Evolutionary conservation across 2,113 vertebrate species (phyloP).

Genomic region (Platanista minor): DNA sequence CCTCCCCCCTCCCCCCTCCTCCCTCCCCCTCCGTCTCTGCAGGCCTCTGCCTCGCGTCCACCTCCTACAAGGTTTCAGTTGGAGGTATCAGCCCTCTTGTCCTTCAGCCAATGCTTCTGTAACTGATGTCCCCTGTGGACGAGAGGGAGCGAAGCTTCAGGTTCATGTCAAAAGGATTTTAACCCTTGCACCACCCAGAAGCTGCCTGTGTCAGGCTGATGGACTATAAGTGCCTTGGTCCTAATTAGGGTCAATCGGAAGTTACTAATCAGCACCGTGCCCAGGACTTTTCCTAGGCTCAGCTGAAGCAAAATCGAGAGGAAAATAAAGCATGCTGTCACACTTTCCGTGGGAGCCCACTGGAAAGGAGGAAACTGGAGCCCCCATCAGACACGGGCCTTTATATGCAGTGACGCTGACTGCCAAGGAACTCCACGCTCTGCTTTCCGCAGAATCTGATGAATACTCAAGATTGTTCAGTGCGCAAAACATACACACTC

Average conservation of each 20-base stretch:
- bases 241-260: neutral
- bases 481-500: neutral
- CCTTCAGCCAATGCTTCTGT: neutral
- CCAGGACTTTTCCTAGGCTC: neutral
- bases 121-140: neutral
- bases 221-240: fast-evolving
- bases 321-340: neutral
- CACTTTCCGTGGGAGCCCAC: neutral
- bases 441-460: neutral
- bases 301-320: neutral
- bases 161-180: neutral
- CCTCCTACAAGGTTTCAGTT: neutral
- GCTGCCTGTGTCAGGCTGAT: neutral
- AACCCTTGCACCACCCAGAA: neutral
- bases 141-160: neutral
- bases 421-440: fast-evolving
- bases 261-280: neutral
- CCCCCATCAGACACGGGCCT: neutral
- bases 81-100: neutral
- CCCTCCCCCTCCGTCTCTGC: neutral
- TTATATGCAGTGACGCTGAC: fast-evolving
- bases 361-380: too few relatives aligned
- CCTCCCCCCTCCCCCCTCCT: fast-evolving
- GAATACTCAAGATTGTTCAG: too few relatives aligned
- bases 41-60: neutral